A percentile compares a stretch with the other conserved stretches of the same genome.
phyloP scores from a whole-genome alignment of 2,113 vertebrate species.

The Petrocephalus microphthalmus region DNA sequence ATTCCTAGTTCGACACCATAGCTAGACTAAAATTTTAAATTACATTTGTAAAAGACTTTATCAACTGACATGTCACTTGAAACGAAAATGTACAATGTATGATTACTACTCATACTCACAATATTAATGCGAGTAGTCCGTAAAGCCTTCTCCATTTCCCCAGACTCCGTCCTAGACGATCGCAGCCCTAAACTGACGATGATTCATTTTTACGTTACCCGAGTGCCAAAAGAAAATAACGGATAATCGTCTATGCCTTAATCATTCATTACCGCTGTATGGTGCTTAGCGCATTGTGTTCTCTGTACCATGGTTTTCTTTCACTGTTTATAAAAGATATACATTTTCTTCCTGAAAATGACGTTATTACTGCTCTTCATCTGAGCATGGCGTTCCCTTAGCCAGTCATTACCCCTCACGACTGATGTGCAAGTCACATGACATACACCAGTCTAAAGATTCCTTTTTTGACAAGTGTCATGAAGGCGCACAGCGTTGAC shows the following conservation, averaged over 20 bases:
- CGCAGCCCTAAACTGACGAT: neutral
- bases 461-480: neutral
- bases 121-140: neutral
- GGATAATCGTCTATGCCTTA: neutral
- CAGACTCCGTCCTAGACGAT: neutral
- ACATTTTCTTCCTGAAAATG: neutral
- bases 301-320: neutral
- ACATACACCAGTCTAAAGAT: neutral
- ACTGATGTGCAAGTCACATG: neutral
- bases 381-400: neutral
- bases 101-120: neutral
- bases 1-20: neutral
- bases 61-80: neutral
- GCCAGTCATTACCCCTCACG: neutral
- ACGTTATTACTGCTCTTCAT: neutral
- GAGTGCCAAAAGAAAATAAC: neutral
- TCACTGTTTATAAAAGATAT: neutral
- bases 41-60: neutral
- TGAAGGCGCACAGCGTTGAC: neutral
- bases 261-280: neutral
- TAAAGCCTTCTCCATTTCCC: neutral
- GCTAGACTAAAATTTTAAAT: neutral
- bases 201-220: slow-evolving; percentile 1
- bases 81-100: neutral
- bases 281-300: neutral